phyloP scores from a whole-genome alignment of 2,888 invertebrate species.

The Cactoblastis cactorum region DNA sequence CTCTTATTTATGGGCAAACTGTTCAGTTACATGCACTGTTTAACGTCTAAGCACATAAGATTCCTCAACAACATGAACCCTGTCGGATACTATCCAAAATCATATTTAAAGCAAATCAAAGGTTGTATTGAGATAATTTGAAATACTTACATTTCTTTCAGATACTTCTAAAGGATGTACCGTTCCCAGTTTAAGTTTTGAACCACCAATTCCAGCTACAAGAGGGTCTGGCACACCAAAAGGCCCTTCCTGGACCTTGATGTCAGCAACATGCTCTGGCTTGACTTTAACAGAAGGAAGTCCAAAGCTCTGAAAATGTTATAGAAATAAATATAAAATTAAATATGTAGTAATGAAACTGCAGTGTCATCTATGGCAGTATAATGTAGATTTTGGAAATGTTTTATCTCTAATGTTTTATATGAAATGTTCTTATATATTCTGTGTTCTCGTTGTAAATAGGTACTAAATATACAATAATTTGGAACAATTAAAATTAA shows the following conservation, averaged over 20 bases:
- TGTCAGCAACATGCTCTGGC: constrained; percentile 62
- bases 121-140: neutral
- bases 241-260: constrained; percentile 71
- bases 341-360: neutral
- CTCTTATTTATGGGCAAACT: no score
- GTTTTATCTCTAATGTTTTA: no score
- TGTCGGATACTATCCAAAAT: no score
- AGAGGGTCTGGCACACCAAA: constrained; percentile 84
- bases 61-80: no score
- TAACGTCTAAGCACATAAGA: no score
- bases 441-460: no score
- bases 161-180: constrained; percentile 84
- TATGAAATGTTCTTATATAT: no score
- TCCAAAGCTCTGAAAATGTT: constrained; percentile 81
- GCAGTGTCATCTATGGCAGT: neutral
- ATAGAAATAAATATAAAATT: neutral
- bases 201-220: constrained; percentile 76
- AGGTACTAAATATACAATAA: no score
- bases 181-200: constrained; percentile 70
- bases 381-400: neutral
- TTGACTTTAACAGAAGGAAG: constrained; percentile 81
- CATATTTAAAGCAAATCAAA: neutral
- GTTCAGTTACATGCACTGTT: no score
- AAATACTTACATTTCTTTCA: constrained; percentile 82
- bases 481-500: no score